Base-by-base conservation (phyloP, 2,888 invertebrate species). In the Agriopis leucophaearia region DNA sequence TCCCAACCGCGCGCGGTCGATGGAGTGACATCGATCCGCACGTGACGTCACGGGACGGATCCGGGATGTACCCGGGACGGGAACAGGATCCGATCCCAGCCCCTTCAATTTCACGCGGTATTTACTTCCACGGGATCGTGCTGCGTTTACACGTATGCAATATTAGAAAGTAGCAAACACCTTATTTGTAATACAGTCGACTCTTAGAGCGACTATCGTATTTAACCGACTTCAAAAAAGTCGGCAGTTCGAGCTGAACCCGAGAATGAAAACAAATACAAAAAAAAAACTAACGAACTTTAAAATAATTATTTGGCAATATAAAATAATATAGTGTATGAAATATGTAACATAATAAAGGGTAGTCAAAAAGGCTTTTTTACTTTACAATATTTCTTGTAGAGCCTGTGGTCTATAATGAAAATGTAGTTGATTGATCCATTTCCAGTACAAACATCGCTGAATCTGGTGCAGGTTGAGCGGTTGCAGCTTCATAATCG, bases 31-130 rank as follows among this genome's bases (percentile, higher is more conserved):
- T 68, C 68, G 68, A 73, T 70, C 73, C 64, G 66, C 51, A 35
- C 64, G 63, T 48, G 35, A 48, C 58, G 58, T 16, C 58, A 38
- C 58, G 12, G 65, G 54, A 50, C 64, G 51, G 62, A 44, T 50
- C 63, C 48, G 60, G 8, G 54, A 15, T 13, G 38, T 16, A 1
- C 36, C 50, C 59, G 50, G 35, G 38, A 36, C 68, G 64, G 56
- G 67, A 57, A 47, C 56, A 61, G 62, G 62, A 54, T 54, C 64
- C 51, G 59, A 48, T 66, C 65, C 63, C 68, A 54, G 66, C 66
- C 69, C 67, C 69, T 77, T 70, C 72, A 75, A 73, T 77, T 75
- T 77, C 75, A 75, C 77, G 77, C 75, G 44, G 75, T 75, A 75
- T 75, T 77, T 75, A 75, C 75, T 74, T 74, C 67, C 76, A 70